phyloP scores from a whole-genome alignment of 2,113 vertebrate species.

The Malurus alboscapulatus region DNA sequence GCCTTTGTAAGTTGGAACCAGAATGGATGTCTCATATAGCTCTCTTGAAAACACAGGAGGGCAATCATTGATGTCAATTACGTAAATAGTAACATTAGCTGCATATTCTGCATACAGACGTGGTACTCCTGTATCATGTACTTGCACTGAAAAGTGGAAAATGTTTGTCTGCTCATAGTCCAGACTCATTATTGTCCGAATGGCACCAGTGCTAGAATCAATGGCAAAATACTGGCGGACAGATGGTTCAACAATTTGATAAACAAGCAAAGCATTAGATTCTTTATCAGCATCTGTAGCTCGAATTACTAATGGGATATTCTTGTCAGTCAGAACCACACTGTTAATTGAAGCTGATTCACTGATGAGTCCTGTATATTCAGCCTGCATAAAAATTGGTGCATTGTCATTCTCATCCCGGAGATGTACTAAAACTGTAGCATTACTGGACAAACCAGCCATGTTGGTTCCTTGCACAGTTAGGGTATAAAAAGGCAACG shows the following conservation, averaged over 20 bases:
- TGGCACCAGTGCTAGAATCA: conserved; percentile 92
- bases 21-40: conserved; percentile 82
- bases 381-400: conserved; percentile 82
- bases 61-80: conserved; percentile 94
- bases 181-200: conserved; percentile 82
- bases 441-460: conserved; percentile 87
- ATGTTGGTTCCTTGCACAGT: conserved; percentile 93
- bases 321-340: conserved; percentile 86
- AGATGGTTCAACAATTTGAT: conserved; percentile 93
- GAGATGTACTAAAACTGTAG: conserved; percentile 84
- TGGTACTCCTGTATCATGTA: conserved; percentile 89
- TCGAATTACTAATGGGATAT: conserved; percentile 88
- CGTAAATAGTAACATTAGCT: conserved; percentile 90
- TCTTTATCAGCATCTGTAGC: conserved; percentile 89
- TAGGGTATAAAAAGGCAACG: conserved; percentile 78
- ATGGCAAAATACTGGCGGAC: conserved; percentile 91
- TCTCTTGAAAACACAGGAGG: conserved; percentile 86
- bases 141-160: conserved; percentile 93
- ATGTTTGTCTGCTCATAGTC: conserved; percentile 88
- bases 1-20: conserved; percentile 90
- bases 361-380: conserved; percentile 88
- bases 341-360: conserved; percentile 88
- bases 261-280: conserved; percentile 89
- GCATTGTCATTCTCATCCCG: conserved; percentile 94
- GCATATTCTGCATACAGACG: conserved; percentile 87